Conservation (phyloP, 2,888 invertebrate species). For the Anorthoa munda region DNA sequence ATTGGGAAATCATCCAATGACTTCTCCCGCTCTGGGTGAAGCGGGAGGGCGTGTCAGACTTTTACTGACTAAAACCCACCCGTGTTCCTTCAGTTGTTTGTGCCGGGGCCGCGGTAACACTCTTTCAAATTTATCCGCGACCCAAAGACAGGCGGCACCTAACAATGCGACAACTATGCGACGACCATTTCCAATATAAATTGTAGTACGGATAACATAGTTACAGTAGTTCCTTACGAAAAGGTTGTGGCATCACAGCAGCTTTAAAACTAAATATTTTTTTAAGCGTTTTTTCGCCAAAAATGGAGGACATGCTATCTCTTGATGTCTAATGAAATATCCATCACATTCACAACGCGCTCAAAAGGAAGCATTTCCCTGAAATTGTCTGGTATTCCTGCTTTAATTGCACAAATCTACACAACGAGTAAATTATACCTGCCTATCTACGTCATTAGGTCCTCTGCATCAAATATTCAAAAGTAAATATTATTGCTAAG, state of each 20-base stretch:
- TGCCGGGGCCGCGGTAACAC: too few species aligned
- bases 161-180: too few species aligned
- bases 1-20: too few species aligned
- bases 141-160: neutral
- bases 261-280: neutral
- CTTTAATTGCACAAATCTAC: neutral
- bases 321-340: neutral
- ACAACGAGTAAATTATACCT: neutral
- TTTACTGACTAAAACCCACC: too few species aligned
- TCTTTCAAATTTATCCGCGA: too few species aligned
- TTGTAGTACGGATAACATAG: neutral
- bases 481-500: neutral
- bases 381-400: neutral
- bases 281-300: neutral
- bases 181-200: neutral
- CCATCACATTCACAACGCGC: neutral
- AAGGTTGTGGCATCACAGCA: neutral
- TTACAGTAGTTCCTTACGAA: neutral
- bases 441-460: neutral
- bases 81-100: too few species aligned
- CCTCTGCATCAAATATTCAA: neutral
- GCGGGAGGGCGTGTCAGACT: too few species aligned
- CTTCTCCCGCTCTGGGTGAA: too few species aligned
- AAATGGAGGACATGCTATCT: neutral
- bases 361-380: neutral